A percentile compares a stretch with the other conserved stretches of the same genome.
Evolutionary conservation across 2,888 invertebrate genomes (phyloP).

Genomic region (Dicyrtoma fusca): DNA sequence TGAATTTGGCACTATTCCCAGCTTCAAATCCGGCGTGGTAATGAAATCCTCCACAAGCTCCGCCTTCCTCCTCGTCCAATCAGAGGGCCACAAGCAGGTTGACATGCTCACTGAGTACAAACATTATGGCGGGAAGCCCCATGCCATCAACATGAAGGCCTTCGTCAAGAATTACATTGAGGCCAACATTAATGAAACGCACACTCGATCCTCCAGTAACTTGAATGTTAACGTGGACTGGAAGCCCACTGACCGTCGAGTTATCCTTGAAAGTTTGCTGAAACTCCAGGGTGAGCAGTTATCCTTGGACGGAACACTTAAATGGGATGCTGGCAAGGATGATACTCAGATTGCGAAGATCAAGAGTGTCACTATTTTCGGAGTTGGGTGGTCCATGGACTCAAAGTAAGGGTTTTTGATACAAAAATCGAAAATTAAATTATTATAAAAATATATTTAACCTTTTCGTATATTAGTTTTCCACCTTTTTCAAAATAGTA

Average conservation of each 20-base stretch:
- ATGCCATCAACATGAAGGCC: conserved; percentile 44
- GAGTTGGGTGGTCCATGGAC: conserved; percentile 41
- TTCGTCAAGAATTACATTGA: conserved; percentile 46
- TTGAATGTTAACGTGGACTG: conserved; percentile 45
- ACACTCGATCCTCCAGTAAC: conserved; percentile 41
- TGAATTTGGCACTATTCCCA: conserved; percentile 13
- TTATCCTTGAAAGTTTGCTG: conserved; percentile 40
- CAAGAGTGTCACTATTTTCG: conserved; percentile 44
- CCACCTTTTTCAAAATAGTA: no score
- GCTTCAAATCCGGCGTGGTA: conserved; percentile 43
- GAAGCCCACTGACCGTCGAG: conserved; percentile 48
- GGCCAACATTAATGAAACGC: conserved; percentile 43
- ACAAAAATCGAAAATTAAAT: no score
- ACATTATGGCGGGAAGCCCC: conserved; percentile 33
- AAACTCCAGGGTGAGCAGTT: conserved; percentile 41
- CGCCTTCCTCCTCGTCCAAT: conserved; percentile 44
- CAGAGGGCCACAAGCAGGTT: conserved; percentile 44
- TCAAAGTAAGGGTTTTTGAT: conserved; percentile 47
- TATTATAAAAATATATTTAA: no score
- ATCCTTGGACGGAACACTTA: conserved; percentile 47
- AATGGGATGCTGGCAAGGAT: conserved; percentile 55
- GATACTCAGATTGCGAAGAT: conserved; percentile 42
- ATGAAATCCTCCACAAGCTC: conserved; percentile 41
- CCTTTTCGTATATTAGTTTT: no score
- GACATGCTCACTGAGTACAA: conserved; percentile 45